Evolutionary conservation across 2,888 invertebrate genomes (phyloP), one percentile per base, ranked within the genome.

Genomic region (Eubasilissa splendida): DNA sequence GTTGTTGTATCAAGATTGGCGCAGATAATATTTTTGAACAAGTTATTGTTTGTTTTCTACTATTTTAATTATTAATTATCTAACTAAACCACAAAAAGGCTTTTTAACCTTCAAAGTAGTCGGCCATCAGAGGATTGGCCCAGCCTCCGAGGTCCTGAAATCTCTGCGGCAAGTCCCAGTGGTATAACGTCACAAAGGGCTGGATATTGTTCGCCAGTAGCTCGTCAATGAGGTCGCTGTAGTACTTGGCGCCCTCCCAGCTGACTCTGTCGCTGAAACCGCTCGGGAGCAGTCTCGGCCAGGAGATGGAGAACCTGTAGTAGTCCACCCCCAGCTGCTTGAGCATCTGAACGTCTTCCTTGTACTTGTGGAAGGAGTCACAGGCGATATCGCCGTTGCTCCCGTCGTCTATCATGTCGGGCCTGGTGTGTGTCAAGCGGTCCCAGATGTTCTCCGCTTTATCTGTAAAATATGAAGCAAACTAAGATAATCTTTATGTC

Each of bases 361-460:
- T 88, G 86, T 91, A 92, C 81, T 88, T 89, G 86, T 94, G 91
- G 87, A 94, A 95, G 50, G 94, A 93, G 86, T 94, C 93, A 79
- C 92, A 92, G 0, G 94, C 92, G 0, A 93, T 87, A 85, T 94
- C 93, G 0, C 92, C 94, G 50, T 90, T 93, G 12, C 87, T 86
- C 65, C 88, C 88, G 85, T 93, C 92, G 74, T 87, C 87, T 0
- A 94, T 89, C 0, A 89, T 85, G 2, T 92, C 90, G 0, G 91
- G 90, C 65, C 89, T 85, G 4, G 86, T 85, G 84, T 93, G 93
- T 0, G 92, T 91, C 84, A 93, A 92, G 9, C 88, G 88, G 86
- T 95, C 95, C 95, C 94, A 95, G 33, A 94, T 92, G 85, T 90
- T 93, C 85, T 92, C 91, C 1, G 92, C 91, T 88, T 93, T 93